Evolutionary conservation across 2,113 vertebrate genomes (phyloP).

Genomic region (Nothobranchius furzeri): DNA sequence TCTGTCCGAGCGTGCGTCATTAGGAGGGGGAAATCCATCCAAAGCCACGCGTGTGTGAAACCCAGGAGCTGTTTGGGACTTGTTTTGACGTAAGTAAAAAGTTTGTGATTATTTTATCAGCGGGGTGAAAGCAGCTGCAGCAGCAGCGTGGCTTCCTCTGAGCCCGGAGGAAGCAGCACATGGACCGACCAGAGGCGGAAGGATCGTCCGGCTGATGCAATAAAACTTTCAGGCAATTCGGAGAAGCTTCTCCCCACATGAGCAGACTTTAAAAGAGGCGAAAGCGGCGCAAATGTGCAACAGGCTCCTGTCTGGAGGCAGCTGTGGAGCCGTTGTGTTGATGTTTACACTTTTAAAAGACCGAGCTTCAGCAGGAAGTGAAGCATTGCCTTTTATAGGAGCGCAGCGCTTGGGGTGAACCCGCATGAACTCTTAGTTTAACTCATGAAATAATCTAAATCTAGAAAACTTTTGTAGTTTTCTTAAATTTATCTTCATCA

Average conservation of each 20-base stretch:
- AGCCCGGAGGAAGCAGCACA: slow-evolving; percentile 10
- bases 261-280: background rate
- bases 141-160: background rate
- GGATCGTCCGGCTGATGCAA: slow-evolving; percentile 59
- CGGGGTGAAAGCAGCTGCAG: background rate
- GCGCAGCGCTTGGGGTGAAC: background rate
- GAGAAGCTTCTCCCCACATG: background rate
- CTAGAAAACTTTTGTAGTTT: no score
- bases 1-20: background rate
- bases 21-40: background rate
- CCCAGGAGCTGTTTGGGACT: background rate
- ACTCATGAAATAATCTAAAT: no score
- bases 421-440: background rate
- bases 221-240: background rate
- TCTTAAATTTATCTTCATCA: no score
- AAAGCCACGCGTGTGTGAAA: background rate
- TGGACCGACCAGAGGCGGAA: background rate
- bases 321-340: background rate
- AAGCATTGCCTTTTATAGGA: slow-evolving; percentile 49
- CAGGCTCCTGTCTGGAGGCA: background rate
- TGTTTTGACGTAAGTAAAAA: slow-evolving; percentile 26
- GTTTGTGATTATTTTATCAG: background rate
- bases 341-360: background rate
- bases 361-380: background rate
- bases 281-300: background rate